These are phyloP conservation scores for Nerophis lumbriciformis DNA, from an alignment of 2,113 vertebrate species.

Conservation along the genomic window DNA sequence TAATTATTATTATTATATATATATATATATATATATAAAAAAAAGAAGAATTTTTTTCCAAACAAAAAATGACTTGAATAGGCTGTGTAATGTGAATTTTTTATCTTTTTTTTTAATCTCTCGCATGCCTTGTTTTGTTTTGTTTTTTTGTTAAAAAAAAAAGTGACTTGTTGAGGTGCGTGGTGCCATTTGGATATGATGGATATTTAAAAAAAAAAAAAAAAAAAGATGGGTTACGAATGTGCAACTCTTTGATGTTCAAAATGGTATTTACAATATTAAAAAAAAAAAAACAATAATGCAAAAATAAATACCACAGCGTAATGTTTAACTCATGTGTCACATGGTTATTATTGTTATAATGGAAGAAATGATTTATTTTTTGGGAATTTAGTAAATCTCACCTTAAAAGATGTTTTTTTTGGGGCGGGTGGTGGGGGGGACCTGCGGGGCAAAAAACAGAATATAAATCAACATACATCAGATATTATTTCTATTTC, in stretches of 20 bases:
- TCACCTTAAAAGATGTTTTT: background rate
- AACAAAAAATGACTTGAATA: slow-evolving; percentile 86
- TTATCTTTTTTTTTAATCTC: slow-evolving; percentile 58
- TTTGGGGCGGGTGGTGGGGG: background rate
- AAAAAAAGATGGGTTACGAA: slow-evolving; percentile 53
- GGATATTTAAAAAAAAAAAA: slow-evolving; percentile 43
- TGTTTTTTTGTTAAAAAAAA: slow-evolving; percentile 46
- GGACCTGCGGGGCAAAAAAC: background rate
- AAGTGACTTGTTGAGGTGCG: slow-evolving; percentile 82
- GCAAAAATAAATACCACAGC: slow-evolving; percentile 53
- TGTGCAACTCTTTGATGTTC: slow-evolving; percentile 71
- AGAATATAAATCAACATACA: background rate
- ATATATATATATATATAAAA: too few species aligned
- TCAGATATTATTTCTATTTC: background rate
- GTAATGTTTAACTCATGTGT: slow-evolving; percentile 48
- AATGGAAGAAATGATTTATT: background rate
- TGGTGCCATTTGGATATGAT: slow-evolving; percentile 78
- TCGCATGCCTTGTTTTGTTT: slow-evolving; percentile 76
- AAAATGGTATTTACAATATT: slow-evolving; percentile 51
- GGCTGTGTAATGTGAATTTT: slow-evolving; percentile 80
- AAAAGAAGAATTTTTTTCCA: slow-evolving; percentile 64
- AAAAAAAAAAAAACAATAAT: slow-evolving; percentile 58
- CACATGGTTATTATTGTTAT: slow-evolving; percentile 28
- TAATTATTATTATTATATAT: slow-evolving; percentile 6
- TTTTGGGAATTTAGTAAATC: background rate